phyloP scores from a whole-genome alignment of 92 coral and sea anemone genomes.

The Epizoanthus illoricatus region DNA sequence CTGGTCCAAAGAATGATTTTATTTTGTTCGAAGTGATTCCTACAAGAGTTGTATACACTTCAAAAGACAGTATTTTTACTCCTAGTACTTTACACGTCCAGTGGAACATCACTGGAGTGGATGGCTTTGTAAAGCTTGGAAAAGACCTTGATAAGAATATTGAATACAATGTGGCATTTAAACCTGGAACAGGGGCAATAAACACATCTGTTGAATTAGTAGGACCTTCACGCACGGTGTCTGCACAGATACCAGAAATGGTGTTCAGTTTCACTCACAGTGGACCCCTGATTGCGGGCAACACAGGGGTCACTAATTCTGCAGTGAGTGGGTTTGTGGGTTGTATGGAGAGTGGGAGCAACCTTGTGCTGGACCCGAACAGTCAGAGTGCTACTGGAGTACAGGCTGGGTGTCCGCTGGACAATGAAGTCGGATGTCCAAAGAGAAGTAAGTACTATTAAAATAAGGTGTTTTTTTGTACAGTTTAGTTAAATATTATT shows the following conservation, averaged over 20 bases:
- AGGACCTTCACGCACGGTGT: slow-evolving; percentile 38
- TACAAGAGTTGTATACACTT: slow-evolving; percentile 63
- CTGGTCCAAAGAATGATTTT: slow-evolving; percentile 57
- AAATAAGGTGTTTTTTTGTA: no score
- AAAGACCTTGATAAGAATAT: slow-evolving; percentile 72
- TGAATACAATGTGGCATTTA: slow-evolving; percentile 60
- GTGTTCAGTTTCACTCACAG: slow-evolving; percentile 51
- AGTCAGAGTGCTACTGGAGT: no score
- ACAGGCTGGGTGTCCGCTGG: no score
- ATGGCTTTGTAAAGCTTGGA: slow-evolving; percentile 60
- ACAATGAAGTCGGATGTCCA: no score
- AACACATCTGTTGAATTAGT: slow-evolving; percentile 66
- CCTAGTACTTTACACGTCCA: slow-evolving; percentile 66
- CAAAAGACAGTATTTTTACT: slow-evolving; percentile 56
- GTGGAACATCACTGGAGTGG: slow-evolving; percentile 66
- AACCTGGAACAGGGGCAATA: slow-evolving; percentile 54
- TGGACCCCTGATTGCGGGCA: slow-evolving; percentile 78
- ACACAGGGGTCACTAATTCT: slow-evolving; percentile 19
- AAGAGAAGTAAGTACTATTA: no score
- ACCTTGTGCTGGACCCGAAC: neutral
- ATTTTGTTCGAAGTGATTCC: slow-evolving; percentile 68
- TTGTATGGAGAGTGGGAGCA: slow-evolving; percentile 84
- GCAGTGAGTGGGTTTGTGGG: slow-evolving; percentile 72
- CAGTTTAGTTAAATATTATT: no score
- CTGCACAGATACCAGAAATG: slow-evolving; percentile 54